Percentiles rank a stretch among this genome's conserved stretches.
Conservation (phyloP, 2,113 vertebrate species). For the Psittacara wagleri region DNA sequence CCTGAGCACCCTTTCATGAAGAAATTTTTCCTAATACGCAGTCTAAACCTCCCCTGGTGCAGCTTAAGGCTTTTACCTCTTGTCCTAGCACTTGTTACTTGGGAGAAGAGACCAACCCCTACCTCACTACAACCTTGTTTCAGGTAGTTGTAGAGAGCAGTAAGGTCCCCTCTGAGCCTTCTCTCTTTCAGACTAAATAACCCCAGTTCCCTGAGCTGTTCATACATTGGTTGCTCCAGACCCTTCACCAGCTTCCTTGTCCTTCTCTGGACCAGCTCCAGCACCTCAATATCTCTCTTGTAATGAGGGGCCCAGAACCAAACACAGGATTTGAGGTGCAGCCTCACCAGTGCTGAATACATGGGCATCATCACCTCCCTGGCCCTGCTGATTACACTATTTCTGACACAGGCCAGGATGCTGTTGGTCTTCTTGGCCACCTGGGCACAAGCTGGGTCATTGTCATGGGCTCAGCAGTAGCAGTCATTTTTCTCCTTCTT, state of each 20-base stretch:
- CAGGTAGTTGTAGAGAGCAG: not conserved
- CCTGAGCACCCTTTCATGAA: not conserved
- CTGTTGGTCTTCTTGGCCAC: not conserved
- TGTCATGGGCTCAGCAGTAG: not conserved
- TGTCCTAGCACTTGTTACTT: not conserved
- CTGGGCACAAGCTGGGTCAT: not conserved
- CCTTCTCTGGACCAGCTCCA: not conserved
- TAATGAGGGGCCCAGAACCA: not conserved
- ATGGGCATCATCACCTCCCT: not conserved
- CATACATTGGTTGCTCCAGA: not conserved
- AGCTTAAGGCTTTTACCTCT: not conserved
- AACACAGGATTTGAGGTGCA: not conserved
- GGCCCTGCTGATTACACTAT: not conserved
- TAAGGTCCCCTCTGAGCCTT: not conserved
- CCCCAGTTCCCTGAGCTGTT: not conserved
- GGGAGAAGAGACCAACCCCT: not conserved
- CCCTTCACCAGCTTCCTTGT: not conserved
- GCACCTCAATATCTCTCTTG: not conserved
- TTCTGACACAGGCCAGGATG: not conserved
- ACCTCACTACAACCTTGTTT: not conserved
- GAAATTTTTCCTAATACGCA: not conserved
- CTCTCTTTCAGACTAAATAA: not conserved
- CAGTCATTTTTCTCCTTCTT: too few species aligned
- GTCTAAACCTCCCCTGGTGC: not conserved
- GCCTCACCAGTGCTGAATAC: not conserved